Evolutionary conservation across 2,113 vertebrate genomes (phyloP).

Genomic region (Acrocephalus kingi): DNA sequence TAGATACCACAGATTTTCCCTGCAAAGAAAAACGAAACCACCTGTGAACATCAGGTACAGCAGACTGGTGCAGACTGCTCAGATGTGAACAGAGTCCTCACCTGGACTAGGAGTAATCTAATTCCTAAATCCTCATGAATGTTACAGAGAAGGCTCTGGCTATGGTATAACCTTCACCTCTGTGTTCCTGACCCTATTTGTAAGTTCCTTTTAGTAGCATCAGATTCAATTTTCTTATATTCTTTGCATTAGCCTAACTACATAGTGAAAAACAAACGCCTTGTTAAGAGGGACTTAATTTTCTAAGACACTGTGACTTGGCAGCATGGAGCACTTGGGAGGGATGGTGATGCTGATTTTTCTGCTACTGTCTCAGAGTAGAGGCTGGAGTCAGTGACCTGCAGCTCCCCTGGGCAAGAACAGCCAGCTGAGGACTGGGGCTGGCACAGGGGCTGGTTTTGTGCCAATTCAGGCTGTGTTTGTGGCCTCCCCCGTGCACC

Average conservation of each 20-base stretch:
- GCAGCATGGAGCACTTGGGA: neutral
- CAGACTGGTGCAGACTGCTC: neutral
- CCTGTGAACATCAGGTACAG: neutral
- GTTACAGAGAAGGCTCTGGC: neutral
- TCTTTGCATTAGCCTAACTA: neutral
- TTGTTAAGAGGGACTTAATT: neutral
- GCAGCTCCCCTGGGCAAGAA: neutral
- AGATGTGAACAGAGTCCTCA: neutral
- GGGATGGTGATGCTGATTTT: neutral
- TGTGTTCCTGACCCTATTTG: neutral
- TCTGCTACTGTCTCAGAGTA: neutral
- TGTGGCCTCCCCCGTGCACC: neutral
- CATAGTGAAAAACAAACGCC: neutral
- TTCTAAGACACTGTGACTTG: conserved; percentile 16
- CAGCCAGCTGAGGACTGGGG: neutral
- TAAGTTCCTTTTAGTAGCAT: conserved; percentile 18
- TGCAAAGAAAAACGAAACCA: neutral
- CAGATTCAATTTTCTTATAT: neutral
- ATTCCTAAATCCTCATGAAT: neutral
- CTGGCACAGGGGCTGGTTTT: neutral
- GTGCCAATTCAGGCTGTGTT: neutral
- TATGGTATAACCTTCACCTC: neutral
- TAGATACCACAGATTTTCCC: neutral
- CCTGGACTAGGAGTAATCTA: neutral
- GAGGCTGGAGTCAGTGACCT: neutral